Evolutionary conservation across 2,113 vertebrate species (phyloP).

Genomic region (Ramphastos sulfuratus): DNA sequence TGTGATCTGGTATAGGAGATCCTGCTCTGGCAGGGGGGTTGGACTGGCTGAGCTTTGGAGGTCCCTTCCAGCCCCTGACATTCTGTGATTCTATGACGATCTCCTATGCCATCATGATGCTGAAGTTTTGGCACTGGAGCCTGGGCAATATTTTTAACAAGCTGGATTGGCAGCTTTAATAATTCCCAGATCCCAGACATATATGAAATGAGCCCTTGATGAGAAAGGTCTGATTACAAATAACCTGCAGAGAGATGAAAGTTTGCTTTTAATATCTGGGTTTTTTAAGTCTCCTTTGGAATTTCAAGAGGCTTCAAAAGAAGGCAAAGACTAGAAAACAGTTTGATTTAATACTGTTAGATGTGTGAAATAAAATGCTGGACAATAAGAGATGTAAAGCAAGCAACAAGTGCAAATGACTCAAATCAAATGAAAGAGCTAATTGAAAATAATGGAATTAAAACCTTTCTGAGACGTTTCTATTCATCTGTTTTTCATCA

Average conservation of each 20-base stretch:
- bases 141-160: neutral
- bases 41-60: no score
- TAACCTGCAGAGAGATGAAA: conserved; percentile 68
- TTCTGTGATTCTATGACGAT: no score
- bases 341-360: conserved; percentile 68
- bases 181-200: conserved; percentile 49
- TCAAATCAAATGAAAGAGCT: conserved; percentile 64
- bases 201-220: conserved; percentile 47
- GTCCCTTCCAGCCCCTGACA: no score
- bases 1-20: no score
- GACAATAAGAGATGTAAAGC: conserved; percentile 63
- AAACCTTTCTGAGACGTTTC: conserved; percentile 46
- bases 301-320: conserved; percentile 68
- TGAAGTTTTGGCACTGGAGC: neutral
- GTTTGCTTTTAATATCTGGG: conserved; percentile 53
- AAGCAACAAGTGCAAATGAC: conserved; percentile 60
- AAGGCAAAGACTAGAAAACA: conserved; percentile 58
- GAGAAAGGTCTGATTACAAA: conserved; percentile 70
- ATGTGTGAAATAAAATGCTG: conserved; percentile 63
- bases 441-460: conserved; percentile 71
- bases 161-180: neutral
- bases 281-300: conserved; percentile 37
- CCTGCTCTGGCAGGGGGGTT: no score
- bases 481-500: conserved; percentile 66
- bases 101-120: neutral